phyloP scores from a whole-genome alignment of 1,140 invertebrate genomes.

The Neuroterus valhalla region DNA sequence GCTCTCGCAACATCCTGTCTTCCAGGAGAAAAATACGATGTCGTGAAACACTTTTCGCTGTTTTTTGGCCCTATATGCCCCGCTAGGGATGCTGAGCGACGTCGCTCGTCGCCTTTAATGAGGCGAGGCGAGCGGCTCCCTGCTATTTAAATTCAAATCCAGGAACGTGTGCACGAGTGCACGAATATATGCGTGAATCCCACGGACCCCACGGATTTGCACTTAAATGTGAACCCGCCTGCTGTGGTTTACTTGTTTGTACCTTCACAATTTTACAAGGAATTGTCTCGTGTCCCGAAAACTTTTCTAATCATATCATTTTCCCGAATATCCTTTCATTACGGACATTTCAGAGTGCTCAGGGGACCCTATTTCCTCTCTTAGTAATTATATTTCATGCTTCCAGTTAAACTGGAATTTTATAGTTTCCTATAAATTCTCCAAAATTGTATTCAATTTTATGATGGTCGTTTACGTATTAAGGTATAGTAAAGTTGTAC shows the following conservation, averaged over 20 bases:
- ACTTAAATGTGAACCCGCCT: constrained; percentile 50
- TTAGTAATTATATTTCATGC: neutral
- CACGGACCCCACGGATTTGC: constrained; percentile 52
- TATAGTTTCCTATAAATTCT: too few relatives aligned
- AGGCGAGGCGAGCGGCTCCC: constrained; percentile 42
- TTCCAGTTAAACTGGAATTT: too few relatives aligned
- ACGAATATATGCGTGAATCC: constrained; percentile 46
- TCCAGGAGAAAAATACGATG: constrained; percentile 15
- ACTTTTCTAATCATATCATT: constrained; percentile 40
- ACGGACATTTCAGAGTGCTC: constrained; percentile 2
- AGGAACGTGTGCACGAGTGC: constrained; percentile 45
- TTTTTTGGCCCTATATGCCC: constrained; percentile 34
- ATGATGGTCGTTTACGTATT: too few relatives aligned
- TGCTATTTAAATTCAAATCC: constrained; percentile 53
- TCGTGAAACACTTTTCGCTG: constrained; percentile 32
- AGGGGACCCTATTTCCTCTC: neutral
- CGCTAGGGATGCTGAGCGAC: constrained; percentile 27
- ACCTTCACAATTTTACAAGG: constrained; percentile 39
- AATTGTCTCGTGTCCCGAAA: constrained; percentile 23
- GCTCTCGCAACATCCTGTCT: constrained; percentile 3
- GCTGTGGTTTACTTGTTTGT: constrained; percentile 32
- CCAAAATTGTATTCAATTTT: too few relatives aligned
- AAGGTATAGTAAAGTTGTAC: too few relatives aligned
- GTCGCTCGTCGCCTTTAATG: constrained; percentile 52
- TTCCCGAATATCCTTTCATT: constrained; percentile 43